Conservation (phyloP, 2,888 invertebrate genomes). For the Mantis religiosa region DNA sequence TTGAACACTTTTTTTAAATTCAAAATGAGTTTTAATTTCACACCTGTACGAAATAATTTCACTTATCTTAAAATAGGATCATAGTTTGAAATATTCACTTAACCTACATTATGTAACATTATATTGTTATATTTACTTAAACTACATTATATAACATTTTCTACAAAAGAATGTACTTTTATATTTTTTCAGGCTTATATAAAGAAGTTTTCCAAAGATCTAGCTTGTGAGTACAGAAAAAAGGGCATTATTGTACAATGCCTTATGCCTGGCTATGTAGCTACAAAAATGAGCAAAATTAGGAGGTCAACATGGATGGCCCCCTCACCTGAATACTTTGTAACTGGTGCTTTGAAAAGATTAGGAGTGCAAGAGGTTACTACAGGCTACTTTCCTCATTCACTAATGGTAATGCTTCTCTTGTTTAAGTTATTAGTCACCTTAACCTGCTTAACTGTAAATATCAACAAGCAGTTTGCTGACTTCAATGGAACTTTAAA, state of each 20-base stretch:
- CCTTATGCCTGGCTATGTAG: slow-evolving; percentile 82
- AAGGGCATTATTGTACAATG: slow-evolving; percentile 75
- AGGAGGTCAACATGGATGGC: slow-evolving; percentile 64
- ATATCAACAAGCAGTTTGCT: no score
- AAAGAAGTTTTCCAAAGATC: slow-evolving; percentile 72
- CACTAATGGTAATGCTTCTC: slow-evolving; percentile 48
- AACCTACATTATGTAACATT: no score
- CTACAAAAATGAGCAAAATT: slow-evolving; percentile 87
- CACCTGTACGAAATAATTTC: no score
- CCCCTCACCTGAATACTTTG: slow-evolving; percentile 68
- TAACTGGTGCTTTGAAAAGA: slow-evolving; percentile 64
- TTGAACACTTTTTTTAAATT: no score
- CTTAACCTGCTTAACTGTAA: no score
- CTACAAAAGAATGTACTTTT: no score
- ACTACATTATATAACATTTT: no score
- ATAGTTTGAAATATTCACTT: no score
- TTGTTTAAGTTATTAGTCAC: not conserved
- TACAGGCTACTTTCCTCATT: slow-evolving; percentile 72
- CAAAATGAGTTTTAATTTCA: no score
- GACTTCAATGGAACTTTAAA: no score
- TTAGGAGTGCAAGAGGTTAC: slow-evolving; percentile 66
- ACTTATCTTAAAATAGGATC: no score
- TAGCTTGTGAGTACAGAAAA: slow-evolving; percentile 69
- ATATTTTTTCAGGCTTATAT: slow-evolving; percentile 62
- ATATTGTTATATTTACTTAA: no score